Evolutionary conservation across 2,888 invertebrate species (phyloP).

Genomic region (Reticulitermes lucifugus): DNA sequence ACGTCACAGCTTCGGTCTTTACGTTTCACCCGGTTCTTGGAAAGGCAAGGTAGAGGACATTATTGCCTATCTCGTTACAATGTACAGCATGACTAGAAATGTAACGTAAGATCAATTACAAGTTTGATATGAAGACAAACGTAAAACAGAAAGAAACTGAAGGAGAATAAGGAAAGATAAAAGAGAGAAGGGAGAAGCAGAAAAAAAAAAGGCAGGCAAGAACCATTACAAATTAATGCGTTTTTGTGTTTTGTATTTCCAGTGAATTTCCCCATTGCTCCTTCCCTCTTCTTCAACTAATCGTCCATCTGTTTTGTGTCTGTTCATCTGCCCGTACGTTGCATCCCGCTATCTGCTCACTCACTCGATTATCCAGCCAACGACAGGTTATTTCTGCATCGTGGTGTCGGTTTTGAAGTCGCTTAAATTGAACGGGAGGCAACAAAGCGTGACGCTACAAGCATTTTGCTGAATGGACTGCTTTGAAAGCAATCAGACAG

Average conservation of each 20-base stretch:
- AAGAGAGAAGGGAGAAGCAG: neutral
- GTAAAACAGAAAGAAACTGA: neutral
- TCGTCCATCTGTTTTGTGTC: constrained; percentile 7
- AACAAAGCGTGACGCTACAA: constrained; percentile 37
- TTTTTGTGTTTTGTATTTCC: neutral
- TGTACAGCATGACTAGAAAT: too few relatives aligned
- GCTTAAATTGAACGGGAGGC: constrained; percentile 37
- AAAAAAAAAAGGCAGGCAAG: neutral
- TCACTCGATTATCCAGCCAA: constrained; percentile 14
- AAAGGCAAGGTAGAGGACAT: too few relatives aligned
- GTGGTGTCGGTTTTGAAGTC: constrained; percentile 17
- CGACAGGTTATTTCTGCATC: constrained; percentile 36
- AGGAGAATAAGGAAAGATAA: neutral
- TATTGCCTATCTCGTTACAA: too few relatives aligned
- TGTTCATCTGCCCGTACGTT: constrained; percentile 11
- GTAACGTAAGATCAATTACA: neutral
- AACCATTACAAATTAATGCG: neutral
- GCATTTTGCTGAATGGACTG: constrained; percentile 36
- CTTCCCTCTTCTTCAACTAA: neutral
- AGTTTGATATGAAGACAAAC: neutral
- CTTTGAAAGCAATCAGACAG: constrained; percentile 44
- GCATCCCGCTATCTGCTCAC: constrained; percentile 12
- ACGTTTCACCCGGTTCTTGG: too few relatives aligned
- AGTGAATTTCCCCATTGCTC: neutral
- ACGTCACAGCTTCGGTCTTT: too few relatives aligned